These are phyloP conservation scores for Notolabrus celidotus DNA, from an alignment of 2,797 vertebrate genomes.

Conservation along the genomic window DNA sequence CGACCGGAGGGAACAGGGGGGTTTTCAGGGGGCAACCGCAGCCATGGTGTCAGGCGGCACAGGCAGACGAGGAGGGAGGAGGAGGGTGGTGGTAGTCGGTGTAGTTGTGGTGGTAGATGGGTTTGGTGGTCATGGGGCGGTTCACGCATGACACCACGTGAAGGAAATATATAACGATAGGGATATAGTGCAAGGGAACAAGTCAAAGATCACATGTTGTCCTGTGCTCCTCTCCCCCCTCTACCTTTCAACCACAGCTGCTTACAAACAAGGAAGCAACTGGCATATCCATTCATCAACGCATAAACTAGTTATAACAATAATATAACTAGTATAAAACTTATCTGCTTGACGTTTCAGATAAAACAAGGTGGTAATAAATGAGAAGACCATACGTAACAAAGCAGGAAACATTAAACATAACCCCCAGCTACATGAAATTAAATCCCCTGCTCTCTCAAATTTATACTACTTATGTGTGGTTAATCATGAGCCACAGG, in stretches of 20 bases:
- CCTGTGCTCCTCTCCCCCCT: conserved; percentile 84
- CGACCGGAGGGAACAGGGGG: conserved; percentile 80
- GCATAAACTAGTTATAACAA: conserved; percentile 78
- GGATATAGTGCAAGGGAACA: conserved; percentile 98
- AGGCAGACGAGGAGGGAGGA: conserved; percentile 83
- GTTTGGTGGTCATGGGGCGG: conserved; percentile 91
- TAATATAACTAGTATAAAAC: conserved; percentile 57
- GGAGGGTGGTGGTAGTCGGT: conserved; percentile 78
- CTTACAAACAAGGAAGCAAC: conserved; percentile 87
- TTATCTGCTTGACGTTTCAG: conserved; percentile 55
- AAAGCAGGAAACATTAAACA: conserved; percentile 43
- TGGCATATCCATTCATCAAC: conserved; percentile 84
- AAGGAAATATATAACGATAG: conserved; percentile 98
- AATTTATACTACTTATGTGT: conserved; percentile 40
- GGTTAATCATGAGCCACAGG: conserved; percentile 37
- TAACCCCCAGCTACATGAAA: conserved; percentile 38
- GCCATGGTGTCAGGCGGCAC: conserved; percentile 81
- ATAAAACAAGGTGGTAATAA: conserved; percentile 58
- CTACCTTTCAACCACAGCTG: conserved; percentile 84
- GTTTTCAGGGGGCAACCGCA: conserved; percentile 79
- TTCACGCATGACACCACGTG: conserved; percentile 93
- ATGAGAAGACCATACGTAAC: conserved; percentile 55
- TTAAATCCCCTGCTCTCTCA: conserved; percentile 31
- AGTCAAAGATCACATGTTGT: conserved; percentile 93
- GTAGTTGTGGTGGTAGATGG: conserved; percentile 86